A percentile compares a stretch with the other conserved stretches of the same genome.
Conservation (phyloP, 2,113 vertebrate genomes). For the Pelusios castaneus region DNA sequence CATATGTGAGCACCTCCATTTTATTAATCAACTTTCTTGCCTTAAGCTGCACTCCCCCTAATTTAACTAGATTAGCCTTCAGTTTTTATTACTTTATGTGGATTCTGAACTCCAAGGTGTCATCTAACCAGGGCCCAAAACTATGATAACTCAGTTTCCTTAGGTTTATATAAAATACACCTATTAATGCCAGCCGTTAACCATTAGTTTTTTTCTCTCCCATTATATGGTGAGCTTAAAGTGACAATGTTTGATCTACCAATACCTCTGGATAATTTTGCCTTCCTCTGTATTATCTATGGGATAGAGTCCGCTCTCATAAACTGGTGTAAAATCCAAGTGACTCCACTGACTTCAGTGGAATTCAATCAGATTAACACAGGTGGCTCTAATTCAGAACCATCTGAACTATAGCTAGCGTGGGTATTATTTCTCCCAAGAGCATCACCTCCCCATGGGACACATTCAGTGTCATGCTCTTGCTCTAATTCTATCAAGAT, state of each 20-base stretch:
- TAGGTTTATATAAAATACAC: background rate
- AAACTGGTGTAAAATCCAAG: background rate
- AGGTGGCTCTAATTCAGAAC: background rate
- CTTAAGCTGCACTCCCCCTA: conserved; percentile 10
- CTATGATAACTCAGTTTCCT: conserved; percentile 4
- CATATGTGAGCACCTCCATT: conserved; percentile 7
- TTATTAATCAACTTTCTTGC: conserved; percentile 23
- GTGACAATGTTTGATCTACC: conserved; percentile 19
- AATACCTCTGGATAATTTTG: background rate
- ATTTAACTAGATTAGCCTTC: background rate
- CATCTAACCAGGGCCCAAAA: background rate
- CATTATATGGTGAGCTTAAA: conserved; percentile 14
- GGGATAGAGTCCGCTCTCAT: background rate
- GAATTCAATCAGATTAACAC: background rate
- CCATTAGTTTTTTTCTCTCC: background rate
- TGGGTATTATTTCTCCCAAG: background rate
- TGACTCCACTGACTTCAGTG: background rate
- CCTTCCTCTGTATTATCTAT: background rate
- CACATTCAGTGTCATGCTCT: background rate
- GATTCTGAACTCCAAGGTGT: conserved; percentile 11
- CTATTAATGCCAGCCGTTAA: background rate
- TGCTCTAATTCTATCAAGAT: conserved; percentile 17
- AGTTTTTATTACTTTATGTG: conserved; percentile 28
- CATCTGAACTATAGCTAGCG: fast-evolving
- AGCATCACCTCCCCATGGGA: fast-evolving